Conservation (phyloP, 2,113 vertebrate genomes). For the Chelonoidis abingdonii region DNA sequence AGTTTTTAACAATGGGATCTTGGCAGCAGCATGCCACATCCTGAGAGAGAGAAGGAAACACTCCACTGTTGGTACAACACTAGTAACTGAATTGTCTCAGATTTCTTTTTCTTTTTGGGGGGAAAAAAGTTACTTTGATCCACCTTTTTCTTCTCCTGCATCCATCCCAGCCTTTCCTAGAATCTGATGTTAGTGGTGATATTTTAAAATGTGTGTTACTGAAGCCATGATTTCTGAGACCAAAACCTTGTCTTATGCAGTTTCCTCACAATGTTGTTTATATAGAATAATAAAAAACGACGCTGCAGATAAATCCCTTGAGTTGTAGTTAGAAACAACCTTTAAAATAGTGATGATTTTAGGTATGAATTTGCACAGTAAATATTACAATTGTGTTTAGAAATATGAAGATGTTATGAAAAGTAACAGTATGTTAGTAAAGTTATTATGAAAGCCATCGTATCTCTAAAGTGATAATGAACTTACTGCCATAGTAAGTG, state of each 20-base stretch:
- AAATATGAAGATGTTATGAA: slow-evolving; percentile 44
- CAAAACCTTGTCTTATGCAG: background rate
- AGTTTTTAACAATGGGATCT: background rate
- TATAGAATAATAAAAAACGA: slow-evolving; percentile 28
- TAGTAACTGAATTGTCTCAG: background rate
- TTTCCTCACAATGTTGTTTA: background rate
- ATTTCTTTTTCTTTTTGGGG: background rate
- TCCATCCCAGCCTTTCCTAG: slow-evolving; percentile 44
- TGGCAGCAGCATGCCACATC: background rate
- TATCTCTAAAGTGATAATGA: background rate
- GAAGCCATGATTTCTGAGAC: background rate
- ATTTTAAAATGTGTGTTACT: background rate
- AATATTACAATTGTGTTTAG: background rate
- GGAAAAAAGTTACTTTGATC: slow-evolving; percentile 48
- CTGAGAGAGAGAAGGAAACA: background rate
- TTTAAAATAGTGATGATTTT: background rate
- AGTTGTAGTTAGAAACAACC: slow-evolving; percentile 32
- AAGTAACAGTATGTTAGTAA: slow-evolving; percentile 59
- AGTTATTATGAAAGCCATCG: background rate
- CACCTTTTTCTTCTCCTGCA: slow-evolving; percentile 46
- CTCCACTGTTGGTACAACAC: background rate
- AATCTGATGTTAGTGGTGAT: slow-evolving; percentile 45
- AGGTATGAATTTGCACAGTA: background rate
- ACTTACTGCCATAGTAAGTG: slow-evolving; percentile 13
- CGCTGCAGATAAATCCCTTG: slow-evolving; percentile 34